Base-by-base conservation (phyloP, 2,797 vertebrate genomes). In the Sternarchorhynchus goeldii region DNA sequence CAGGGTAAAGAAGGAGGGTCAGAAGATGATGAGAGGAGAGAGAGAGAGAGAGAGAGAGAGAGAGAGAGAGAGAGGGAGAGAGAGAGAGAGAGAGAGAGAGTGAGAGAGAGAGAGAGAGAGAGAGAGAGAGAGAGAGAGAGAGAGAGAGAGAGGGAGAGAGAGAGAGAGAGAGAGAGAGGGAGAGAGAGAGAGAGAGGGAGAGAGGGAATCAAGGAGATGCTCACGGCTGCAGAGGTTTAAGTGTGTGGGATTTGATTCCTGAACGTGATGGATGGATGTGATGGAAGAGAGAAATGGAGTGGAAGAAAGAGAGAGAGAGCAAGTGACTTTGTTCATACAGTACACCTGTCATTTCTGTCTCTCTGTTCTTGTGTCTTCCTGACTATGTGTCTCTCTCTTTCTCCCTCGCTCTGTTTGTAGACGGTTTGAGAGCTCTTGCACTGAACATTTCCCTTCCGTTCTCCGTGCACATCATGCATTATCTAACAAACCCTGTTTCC, bases 11-110 rank as follows among this genome's bases (percentile, higher is more conserved):
- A 10, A 41, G 39, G 39, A 1, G 39, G 12, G 45, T 10, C 45
- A 50, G 45, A 50, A 25, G 45, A 2, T 50, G 45, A 50, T 50
- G 45, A 50, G 41, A 68, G 20, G 29, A 55, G 85, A 69, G 73
- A 77, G 76, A 18, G 76, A 70, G 69, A 81, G 73, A 56, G 20
- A 67, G 64, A 29, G 66, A 29, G 36, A 71, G 57, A 60, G 50
- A 64, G 16, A 25, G 25, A 25, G 25, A 1, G 25, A 25, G 1
- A 25, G 55, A 64, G 14, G 0, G 60, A 68, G 60, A 0, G 50
- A 36, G 34, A 39, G 53, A 70, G 53, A 4, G 17, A 69, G 55
- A 64, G 14, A 1, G 60, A 68, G 60, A 0, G 58, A 36, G 34
- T 31, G 53, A 70, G 53, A 4, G 17, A 69, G 55, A 64, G 14